These are phyloP conservation scores for Diuraphis noxia DNA, from an alignment of 1,140 invertebrate genomes.

Conservation along the genomic window DNA sequence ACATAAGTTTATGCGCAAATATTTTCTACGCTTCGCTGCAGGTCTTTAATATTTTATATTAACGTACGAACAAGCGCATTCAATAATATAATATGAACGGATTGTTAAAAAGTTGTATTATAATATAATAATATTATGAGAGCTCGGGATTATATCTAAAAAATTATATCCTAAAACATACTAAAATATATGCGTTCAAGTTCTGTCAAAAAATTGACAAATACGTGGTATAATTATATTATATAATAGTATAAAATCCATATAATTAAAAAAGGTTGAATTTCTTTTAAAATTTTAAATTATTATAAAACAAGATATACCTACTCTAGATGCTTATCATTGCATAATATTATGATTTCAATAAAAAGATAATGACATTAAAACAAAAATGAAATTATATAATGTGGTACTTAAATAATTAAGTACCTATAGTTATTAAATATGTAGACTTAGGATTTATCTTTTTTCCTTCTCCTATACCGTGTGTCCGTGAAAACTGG, in stretches of 20 bases:
- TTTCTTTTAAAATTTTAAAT: not conserved
- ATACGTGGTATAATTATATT: not conserved
- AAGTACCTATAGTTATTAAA: not conserved
- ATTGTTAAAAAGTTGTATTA: no score
- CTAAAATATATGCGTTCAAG: not conserved
- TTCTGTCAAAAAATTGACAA: not conserved
- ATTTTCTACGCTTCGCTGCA: constrained; percentile 3
- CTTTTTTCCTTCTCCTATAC: not conserved
- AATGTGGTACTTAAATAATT: not conserved
- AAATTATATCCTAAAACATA: no score
- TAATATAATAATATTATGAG: not conserved
- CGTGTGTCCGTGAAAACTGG: no score
- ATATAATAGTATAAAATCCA: not conserved
- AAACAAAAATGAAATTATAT: not conserved
- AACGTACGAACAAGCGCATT: no score
- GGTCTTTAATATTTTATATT: not conserved
- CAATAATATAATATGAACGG: not conserved
- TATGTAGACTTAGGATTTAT: not conserved
- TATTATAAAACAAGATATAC: not conserved
- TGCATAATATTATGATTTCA: not conserved
- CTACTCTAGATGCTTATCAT: no score
- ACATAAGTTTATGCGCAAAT: not conserved
- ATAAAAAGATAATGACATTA: not conserved
- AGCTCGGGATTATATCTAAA: not conserved
- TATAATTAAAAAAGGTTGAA: not conserved